These are phyloP conservation scores for Seira musarum DNA, from an alignment of 2,888 invertebrate genomes.

Conservation along the genomic window DNA sequence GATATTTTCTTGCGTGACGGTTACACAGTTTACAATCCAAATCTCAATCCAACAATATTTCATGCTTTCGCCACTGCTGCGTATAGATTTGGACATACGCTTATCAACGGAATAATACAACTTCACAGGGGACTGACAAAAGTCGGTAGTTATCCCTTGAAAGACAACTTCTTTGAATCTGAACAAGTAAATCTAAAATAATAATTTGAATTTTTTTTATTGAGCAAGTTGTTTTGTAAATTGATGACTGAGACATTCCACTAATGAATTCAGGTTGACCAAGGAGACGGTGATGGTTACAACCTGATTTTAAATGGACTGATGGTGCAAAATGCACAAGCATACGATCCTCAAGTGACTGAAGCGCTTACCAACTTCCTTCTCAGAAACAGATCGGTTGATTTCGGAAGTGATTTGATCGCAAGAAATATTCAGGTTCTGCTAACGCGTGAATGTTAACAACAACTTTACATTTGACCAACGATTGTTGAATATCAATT, in stretches of 20 bases:
- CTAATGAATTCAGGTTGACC: slow-evolving; percentile 52
- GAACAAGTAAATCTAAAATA: slow-evolving; percentile 58
- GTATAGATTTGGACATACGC: slow-evolving; percentile 67
- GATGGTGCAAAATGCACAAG: slow-evolving; percentile 67
- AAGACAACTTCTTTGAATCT: slow-evolving; percentile 68
- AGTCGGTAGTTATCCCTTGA: slow-evolving; percentile 63
- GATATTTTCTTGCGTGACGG: slow-evolving; percentile 41
- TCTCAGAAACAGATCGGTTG: slow-evolving; percentile 52
- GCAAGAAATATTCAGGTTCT: slow-evolving; percentile 58
- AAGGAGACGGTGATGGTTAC: slow-evolving; percentile 62
- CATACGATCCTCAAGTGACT: slow-evolving; percentile 65
- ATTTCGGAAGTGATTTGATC: slow-evolving; percentile 65
- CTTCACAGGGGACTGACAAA: slow-evolving; percentile 50
- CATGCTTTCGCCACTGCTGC: slow-evolving; percentile 67
- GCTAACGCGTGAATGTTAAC: neutral
- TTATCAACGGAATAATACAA: slow-evolving; percentile 66
- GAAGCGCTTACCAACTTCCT: slow-evolving; percentile 63
- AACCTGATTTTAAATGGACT: slow-evolving; percentile 66
- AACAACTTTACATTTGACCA: neutral
- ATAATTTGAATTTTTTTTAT: neutral
- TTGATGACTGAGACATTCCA: neutral
- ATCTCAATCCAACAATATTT: slow-evolving; percentile 62
- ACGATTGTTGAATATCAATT: neutral
- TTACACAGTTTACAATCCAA: slow-evolving; percentile 57
- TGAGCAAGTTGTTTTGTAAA: neutral